Percentiles rank a stretch among this genome's conserved stretches.
Evolutionary conservation across 2,888 invertebrate genomes (phyloP).

Genomic region (Cheilosia impressa): DNA sequence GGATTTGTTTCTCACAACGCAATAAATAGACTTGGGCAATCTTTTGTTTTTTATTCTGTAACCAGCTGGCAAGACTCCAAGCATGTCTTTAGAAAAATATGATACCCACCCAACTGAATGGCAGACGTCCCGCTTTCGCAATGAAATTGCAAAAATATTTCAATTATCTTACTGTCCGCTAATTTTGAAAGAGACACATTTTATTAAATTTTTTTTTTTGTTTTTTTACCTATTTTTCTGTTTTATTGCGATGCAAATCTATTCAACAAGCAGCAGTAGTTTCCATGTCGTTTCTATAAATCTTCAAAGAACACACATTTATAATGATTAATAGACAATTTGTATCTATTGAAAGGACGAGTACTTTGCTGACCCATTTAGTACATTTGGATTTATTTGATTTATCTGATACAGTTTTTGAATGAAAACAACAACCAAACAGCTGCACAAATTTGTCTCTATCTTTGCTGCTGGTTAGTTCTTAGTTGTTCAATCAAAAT

Average conservation of each 20-base stretch:
- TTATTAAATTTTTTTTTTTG: slow-evolving; percentile 14
- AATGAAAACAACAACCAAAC: slow-evolving; percentile 9
- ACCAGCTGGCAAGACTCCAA: slow-evolving; percentile 34
- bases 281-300: slow-evolving; percentile 2
- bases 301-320: slow-evolving; percentile 42
- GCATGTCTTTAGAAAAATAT: slow-evolving; percentile 11
- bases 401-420: slow-evolving; percentile 30
- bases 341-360: slow-evolving; percentile 50
- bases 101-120: slow-evolving; percentile 27
- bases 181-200: slow-evolving; percentile 41
- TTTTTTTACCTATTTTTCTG: neutral
- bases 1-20: neutral
- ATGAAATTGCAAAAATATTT: slow-evolving; percentile 38
- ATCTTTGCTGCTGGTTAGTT: slow-evolving; percentile 1
- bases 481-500: slow-evolving; percentile 38
- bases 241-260: slow-evolving; percentile 18
- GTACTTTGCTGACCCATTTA: slow-evolving; percentile 49
- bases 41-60: slow-evolving; percentile 11
- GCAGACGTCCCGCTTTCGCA: slow-evolving; percentile 23
- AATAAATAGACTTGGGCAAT: slow-evolving; percentile 16
- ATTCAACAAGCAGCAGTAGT: neutral
- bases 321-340: slow-evolving; percentile 52
- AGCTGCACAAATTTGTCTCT: slow-evolving; percentile 27
- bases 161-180: slow-evolving; percentile 54
- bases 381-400: slow-evolving; percentile 11